These are phyloP conservation scores for Elephas maximus DNA, from an alignment of 2,113 vertebrate species.

Conservation along the genomic window DNA sequence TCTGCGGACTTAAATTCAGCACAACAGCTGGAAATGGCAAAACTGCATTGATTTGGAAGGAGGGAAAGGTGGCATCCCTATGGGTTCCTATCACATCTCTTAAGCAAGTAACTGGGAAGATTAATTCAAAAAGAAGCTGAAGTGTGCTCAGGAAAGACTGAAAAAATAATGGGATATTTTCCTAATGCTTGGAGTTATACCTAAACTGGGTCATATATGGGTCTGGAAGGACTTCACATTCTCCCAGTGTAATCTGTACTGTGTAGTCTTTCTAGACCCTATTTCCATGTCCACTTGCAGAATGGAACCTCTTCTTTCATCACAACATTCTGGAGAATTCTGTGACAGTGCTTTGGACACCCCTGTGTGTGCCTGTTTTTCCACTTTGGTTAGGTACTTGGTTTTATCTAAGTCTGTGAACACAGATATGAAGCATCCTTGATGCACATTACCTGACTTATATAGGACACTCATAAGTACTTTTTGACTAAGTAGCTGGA, in stretches of 20 bases:
- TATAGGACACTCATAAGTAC: neutral
- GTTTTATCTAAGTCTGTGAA: neutral
- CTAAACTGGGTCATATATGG: neutral
- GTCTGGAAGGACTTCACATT: neutral
- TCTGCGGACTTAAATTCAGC: neutral
- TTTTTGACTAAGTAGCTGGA: neutral
- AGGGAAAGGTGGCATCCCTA: neutral
- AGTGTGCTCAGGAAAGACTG: neutral
- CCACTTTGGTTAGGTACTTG: neutral
- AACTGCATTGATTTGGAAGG: neutral
- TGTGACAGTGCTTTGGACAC: neutral
- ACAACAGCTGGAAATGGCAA: conserved; percentile 29
- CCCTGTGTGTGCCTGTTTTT: neutral
- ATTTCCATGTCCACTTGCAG: neutral
- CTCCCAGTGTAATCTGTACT: neutral
- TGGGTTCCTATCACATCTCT: neutral
- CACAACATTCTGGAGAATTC: neutral
- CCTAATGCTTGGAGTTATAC: neutral
- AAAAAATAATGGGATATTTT: neutral
- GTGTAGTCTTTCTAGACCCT: neutral
- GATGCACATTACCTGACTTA: neutral
- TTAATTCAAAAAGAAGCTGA: neutral
- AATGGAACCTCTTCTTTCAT: neutral
- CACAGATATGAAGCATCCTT: neutral
- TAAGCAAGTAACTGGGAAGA: neutral